A percentile compares a stretch with the other conserved stretches of the same genome.
Evolutionary conservation across 2,888 invertebrate genomes (phyloP).

Genomic region (Patella depressa): DNA sequence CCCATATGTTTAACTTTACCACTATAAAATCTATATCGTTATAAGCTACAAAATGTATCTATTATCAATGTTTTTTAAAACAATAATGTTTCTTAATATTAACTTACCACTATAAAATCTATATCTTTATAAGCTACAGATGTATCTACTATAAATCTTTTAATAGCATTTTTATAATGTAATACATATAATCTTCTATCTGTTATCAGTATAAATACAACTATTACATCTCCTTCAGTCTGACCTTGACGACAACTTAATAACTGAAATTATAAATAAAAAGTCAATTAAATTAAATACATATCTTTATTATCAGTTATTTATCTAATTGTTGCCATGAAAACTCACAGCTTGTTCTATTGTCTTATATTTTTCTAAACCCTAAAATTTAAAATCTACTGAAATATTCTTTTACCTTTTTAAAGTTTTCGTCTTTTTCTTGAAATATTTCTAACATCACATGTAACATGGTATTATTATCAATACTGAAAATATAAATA

Average conservation of each 20-base stretch:
- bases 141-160: slow-evolving; percentile 57
- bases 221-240: slow-evolving; percentile 61
- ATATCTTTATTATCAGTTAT: too few species aligned
- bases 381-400: too few species aligned
- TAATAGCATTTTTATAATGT: slow-evolving; percentile 47
- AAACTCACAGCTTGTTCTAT: too few species aligned
- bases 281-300: neutral
- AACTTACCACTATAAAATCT: slow-evolving; percentile 68
- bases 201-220: slow-evolving; percentile 62
- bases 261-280: slow-evolving; percentile 54
- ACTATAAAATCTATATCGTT: slow-evolving; percentile 66
- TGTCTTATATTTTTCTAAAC: too few species aligned
- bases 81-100: too few species aligned
- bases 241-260: slow-evolving; percentile 64
- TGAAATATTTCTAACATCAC: slow-evolving; percentile 68
- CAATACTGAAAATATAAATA: slow-evolving; percentile 50
- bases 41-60: slow-evolving; percentile 52
- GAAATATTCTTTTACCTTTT: slow-evolving; percentile 57
- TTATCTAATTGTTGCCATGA: too few species aligned
- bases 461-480: slow-evolving; percentile 67
- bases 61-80: slow-evolving; percentile 55
- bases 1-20: slow-evolving; percentile 49
- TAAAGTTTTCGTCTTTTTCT: slow-evolving; percentile 66
- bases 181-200: slow-evolving; percentile 65
- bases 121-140: slow-evolving; percentile 60